Evolutionary conservation across 2,888 invertebrate species (phyloP), one percentile per base, ranked within the genome.

Genomic region (Oscheius onirici): DNA sequence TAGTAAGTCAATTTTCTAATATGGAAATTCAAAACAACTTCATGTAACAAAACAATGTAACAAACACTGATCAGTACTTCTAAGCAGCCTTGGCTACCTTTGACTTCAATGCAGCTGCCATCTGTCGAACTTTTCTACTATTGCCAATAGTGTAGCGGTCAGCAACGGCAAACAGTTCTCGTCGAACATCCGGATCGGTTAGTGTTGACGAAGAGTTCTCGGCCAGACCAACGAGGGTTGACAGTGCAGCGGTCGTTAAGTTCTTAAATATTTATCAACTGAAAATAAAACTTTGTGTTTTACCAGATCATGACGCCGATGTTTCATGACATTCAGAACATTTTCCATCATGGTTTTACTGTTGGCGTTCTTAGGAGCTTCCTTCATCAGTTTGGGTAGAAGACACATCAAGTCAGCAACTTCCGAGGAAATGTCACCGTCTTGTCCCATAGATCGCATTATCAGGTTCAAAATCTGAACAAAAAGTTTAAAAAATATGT

Each of bases 381-480:
- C 41, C 13, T 58, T 58, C 40, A 41, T 13, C 17, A 58, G 17
- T 11, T 58, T 13, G 11, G 58, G 58, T 6, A 58, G 58, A n/a
- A 58, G 58, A 20, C n/a, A n/a, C 55, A 55, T 28, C 26, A 55
- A 28, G n/a, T 55, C 28, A 3, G 22, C 22, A 3, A n/a, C 10
- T 24, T 55, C 55, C 10, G 55, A 55, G 28, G 55, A 15, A 8
- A 55, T 26, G 3, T 24, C n/a, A 1, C 28, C 55, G 2, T 55
- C 55, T 28, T 24, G 22, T 26, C 13, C 55, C 3, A 55, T 11
- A 26, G 26, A 24, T 20, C n/a, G 10, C 55, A 55, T 55, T 2
- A 55, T 28, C 22, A 55, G 55, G 22, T 55, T 28, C n/a, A 20
- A 28, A 20, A 28, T 55, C 55, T 55, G n/a, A 26, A 55, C 15